Evolutionary conservation across 2,888 invertebrate genomes (phyloP).

Genomic region (Lithophane socia): DNA sequence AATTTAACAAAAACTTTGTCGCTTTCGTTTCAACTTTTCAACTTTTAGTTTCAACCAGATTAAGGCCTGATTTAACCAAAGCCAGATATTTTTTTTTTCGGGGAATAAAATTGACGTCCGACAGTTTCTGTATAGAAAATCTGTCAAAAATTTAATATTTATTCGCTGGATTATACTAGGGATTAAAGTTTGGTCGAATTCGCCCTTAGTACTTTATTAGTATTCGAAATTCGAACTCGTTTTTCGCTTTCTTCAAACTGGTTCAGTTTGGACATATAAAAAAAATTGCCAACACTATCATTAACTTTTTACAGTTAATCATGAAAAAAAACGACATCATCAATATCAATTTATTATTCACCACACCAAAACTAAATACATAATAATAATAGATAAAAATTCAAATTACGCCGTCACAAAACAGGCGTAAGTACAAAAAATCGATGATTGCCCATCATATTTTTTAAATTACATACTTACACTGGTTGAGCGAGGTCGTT

Average conservation of each 20-base stretch:
- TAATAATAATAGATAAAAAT: conserved; percentile 46
- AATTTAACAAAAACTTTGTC: not conserved
- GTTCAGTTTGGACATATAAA: not conserved
- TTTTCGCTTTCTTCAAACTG: not conserved
- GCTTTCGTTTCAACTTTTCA: not conserved
- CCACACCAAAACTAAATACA: conserved; percentile 47
- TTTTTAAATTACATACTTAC: conserved; percentile 58
- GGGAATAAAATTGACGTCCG: no score
- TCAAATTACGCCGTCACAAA: conserved; percentile 55
- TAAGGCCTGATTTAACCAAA: no score
- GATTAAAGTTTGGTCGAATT: no score
- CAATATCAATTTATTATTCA: conserved; percentile 44
- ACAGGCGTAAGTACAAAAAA: conserved; percentile 57
- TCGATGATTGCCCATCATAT: conserved; percentile 56
- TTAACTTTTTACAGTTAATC: conserved; percentile 32
- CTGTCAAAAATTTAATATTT: no score
- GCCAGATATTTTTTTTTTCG: no score
- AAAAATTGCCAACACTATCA: conserved; percentile 12
- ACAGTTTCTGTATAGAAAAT: no score
- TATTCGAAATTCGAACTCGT: not conserved
- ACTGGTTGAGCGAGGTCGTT: conserved; percentile 53
- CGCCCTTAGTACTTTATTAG: no score
- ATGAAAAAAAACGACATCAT: conserved; percentile 30
- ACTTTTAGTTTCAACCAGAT: not conserved
- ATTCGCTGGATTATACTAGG: no score